phyloP scores from a whole-genome alignment of 2,888 invertebrate genomes.

The Sclerodermus sp. region DNA sequence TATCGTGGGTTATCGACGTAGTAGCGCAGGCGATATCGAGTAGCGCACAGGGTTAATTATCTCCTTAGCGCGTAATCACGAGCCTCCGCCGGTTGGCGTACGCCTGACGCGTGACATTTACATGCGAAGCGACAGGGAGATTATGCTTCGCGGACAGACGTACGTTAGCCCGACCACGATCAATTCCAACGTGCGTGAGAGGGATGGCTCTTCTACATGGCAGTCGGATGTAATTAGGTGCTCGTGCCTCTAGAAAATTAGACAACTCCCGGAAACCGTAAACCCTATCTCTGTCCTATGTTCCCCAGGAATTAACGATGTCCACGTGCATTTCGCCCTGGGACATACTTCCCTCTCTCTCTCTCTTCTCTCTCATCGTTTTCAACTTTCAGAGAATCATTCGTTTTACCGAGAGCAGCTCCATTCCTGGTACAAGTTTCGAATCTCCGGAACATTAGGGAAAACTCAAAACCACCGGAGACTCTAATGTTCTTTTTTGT shows the following conservation, averaged over 20 bases:
- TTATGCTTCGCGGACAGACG: background rate
- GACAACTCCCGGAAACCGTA: background rate
- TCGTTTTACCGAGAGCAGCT: background rate
- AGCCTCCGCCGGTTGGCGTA: too few relatives aligned
- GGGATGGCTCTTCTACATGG: background rate
- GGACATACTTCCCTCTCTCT: background rate
- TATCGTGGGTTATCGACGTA: too few relatives aligned
- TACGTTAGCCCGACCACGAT: background rate
- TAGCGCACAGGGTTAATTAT: too few relatives aligned
- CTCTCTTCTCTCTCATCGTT: background rate
- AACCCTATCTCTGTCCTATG: background rate
- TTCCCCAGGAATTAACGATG: background rate
- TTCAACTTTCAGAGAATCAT: background rate
- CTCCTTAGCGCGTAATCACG: too few relatives aligned
- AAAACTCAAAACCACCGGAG: too few relatives aligned
- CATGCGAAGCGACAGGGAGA: slow-evolving; percentile 1
- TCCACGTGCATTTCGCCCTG: background rate
- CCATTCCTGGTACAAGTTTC: too few relatives aligned
- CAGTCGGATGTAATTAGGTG: slow-evolving; percentile 8
- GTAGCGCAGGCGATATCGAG: too few relatives aligned
- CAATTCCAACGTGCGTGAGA: slow-evolving; percentile 2
- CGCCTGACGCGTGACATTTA: background rate
- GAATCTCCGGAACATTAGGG: too few relatives aligned
- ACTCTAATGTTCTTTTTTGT: too few relatives aligned
- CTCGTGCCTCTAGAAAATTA: slow-evolving; percentile 8